Evolutionary conservation across 2,797 vertebrate genomes (phyloP).

Genomic region (Mormyrus hasselquistii): DNA sequence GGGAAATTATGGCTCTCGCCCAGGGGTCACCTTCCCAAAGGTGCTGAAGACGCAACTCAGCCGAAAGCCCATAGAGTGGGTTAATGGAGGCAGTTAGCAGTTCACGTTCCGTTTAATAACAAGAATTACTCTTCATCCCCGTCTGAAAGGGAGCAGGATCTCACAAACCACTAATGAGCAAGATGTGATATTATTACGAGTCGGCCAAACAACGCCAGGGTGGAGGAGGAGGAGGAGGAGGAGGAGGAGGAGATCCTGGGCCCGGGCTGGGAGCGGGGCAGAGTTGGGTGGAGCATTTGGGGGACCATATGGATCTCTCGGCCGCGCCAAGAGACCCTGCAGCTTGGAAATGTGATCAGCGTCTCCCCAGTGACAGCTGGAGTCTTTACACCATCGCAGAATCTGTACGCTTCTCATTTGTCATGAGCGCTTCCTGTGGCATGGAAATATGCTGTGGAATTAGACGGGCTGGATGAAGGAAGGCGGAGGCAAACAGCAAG

Average conservation of each 20-base stretch:
- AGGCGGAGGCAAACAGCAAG: constrained; percentile 35
- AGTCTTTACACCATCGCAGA: constrained; percentile 98
- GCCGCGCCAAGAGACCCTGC: constrained; percentile 92
- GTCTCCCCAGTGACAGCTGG: constrained; percentile 98
- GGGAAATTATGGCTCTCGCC: background rate
- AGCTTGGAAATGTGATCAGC: constrained; percentile 98
- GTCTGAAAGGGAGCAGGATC: background rate
- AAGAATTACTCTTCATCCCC: background rate
- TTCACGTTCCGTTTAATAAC: background rate
- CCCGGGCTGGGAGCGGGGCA: constrained; percentile 58
- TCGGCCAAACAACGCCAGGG: background rate
- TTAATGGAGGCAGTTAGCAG: constrained; percentile 11
- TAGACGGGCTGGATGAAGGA: constrained; percentile 70
- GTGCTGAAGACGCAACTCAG: background rate
- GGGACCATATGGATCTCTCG: constrained; percentile 99
- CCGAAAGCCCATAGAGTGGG: background rate
- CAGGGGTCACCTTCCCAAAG: constrained; percentile 12
- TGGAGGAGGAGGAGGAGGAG: constrained; percentile 21
- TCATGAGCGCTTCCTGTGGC: constrained; percentile 99
- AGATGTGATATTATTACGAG: background rate
- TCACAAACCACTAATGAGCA: background rate
- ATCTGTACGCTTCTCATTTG: constrained; percentile 99
- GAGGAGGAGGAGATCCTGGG: constrained; percentile 44
- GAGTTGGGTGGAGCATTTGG: constrained; percentile 94
- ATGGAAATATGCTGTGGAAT: constrained; percentile 96